Evolutionary conservation across 2,888 invertebrate species (phyloP).

Genomic region (Caenorhabditis angaria): DNA sequence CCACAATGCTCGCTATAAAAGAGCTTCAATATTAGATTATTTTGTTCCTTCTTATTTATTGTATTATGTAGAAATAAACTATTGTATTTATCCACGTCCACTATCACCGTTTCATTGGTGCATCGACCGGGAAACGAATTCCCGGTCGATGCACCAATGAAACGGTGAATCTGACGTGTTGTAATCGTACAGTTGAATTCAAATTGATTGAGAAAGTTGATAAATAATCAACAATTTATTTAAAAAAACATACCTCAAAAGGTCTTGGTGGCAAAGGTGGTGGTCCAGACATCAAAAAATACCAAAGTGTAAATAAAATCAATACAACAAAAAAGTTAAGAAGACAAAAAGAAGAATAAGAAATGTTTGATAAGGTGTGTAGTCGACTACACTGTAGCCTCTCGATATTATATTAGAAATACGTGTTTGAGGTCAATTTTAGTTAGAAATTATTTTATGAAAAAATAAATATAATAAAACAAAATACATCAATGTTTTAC

Average conservation of each 20-base stretch:
- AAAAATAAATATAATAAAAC: not conserved
- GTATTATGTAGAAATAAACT: too few relatives aligned
- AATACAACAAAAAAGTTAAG: not conserved
- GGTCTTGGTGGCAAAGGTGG: conserved; percentile 43
- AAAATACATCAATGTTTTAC: not conserved
- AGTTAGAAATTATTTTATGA: conserved; percentile 9
- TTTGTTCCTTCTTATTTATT: too few relatives aligned
- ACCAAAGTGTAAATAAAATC: not conserved
- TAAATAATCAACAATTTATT: too few relatives aligned
- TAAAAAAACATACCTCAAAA: conserved; percentile 20
- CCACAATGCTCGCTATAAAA: too few relatives aligned
- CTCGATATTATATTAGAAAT: not conserved
- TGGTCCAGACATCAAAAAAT: conserved; percentile 25
- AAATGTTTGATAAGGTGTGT: conserved; percentile 14
- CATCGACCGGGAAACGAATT: too few relatives aligned
- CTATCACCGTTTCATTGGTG: too few relatives aligned
- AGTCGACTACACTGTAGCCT: conserved; percentile 33
- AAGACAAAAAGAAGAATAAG: not conserved
- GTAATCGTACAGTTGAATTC: too few relatives aligned
- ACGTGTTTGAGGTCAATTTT: not conserved
- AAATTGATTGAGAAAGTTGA: too few relatives aligned
- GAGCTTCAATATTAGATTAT: too few relatives aligned
- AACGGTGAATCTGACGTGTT: too few relatives aligned
- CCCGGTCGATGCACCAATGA: too few relatives aligned
- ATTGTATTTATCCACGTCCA: too few relatives aligned